Evolutionary conservation across 2,797 vertebrate species (phyloP).

Genomic region (Lagodon rhomboides): DNA sequence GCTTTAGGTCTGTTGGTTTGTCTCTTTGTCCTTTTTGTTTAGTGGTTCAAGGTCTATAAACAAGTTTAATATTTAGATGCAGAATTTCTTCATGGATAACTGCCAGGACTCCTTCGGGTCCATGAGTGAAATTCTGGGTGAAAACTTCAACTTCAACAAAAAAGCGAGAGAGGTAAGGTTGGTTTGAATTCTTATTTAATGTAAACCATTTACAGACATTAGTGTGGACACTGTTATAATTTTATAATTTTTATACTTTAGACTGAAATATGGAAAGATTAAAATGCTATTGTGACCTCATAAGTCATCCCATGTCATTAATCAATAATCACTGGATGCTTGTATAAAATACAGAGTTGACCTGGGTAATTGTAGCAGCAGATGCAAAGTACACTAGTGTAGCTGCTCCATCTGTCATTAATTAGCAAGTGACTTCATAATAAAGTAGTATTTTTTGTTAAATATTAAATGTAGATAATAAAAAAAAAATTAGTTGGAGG

Average conservation of each 20-base stretch:
- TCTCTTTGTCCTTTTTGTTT: not conserved
- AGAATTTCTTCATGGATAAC: constrained; percentile 81
- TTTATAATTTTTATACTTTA: not conserved
- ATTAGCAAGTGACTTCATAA: not conserved
- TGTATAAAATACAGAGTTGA: not conserved
- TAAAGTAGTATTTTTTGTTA: not conserved
- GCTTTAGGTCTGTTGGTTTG: not conserved
- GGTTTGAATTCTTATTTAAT: too few relatives aligned
- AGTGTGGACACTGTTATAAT: not conserved
- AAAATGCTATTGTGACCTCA: not conserved
- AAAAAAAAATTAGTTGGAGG: too few relatives aligned
- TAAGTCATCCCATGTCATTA: not conserved
- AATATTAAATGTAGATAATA: too few relatives aligned
- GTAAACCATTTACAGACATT: not conserved
- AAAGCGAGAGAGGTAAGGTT: not conserved
- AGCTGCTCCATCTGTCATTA: too few relatives aligned
- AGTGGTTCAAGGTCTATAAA: not conserved
- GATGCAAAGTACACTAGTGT: too few relatives aligned
- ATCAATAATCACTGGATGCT: not conserved
- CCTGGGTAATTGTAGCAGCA: too few relatives aligned
- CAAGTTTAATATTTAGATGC: constrained; percentile 70
- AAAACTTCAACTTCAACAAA: constrained; percentile 62
- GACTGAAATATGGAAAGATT: not conserved
- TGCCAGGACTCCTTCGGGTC: constrained; percentile 76
- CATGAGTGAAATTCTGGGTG: constrained; percentile 71